Base-by-base conservation (phyloP, 2,888 invertebrate genomes). In the Thalpophila matura region DNA sequence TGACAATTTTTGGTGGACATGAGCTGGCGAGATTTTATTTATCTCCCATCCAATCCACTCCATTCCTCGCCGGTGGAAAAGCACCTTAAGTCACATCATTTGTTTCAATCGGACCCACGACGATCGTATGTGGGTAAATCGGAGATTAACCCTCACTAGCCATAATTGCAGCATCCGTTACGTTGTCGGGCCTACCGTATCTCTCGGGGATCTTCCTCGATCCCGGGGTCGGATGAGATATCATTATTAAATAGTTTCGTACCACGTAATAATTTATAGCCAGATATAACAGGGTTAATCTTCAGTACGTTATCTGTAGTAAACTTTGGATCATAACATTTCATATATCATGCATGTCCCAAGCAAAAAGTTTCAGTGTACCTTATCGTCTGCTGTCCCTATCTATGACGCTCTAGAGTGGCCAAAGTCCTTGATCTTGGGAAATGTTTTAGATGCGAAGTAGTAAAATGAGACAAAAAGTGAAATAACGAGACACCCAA, bases 81-180 rank as follows among this genome's bases (percentile, higher is more conserved):
- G n/a, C n/a, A n/a, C n/a, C n/a, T n/a, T n/a, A 38, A 70, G 31
- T 43, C 18, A 35, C 7, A 50, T 59, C 57, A 64, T 74, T 77
- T 60, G 62, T 79, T 62, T 62, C 51, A 64, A 77, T 79, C 40
- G 58, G 18, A 18, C 26, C 24, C 35, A 42, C 7, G n/a, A 46
- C 7, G 14, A 33, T 16, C 24, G 46, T 61, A 54, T 61, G 54
- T 56, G 74, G 58, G 64, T 62, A 62, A 66, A 51, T 58, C 45
- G 27, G 26, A 51, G 51, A 72, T 72, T 54, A 47, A 27, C 50
- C 55, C 57, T 42, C 58, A 45, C 46, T 43, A 7, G 12, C 24
- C 33, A 80, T 72, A 51, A 79, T 80, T 65, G 56, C 29, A 58
- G 66, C 59, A 72, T 79, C 80, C 80, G 68, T 61, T 65, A 54